These are phyloP conservation scores for Pheosia tremula DNA, from an alignment of 2,888 invertebrate species.

Conservation along the genomic window DNA sequence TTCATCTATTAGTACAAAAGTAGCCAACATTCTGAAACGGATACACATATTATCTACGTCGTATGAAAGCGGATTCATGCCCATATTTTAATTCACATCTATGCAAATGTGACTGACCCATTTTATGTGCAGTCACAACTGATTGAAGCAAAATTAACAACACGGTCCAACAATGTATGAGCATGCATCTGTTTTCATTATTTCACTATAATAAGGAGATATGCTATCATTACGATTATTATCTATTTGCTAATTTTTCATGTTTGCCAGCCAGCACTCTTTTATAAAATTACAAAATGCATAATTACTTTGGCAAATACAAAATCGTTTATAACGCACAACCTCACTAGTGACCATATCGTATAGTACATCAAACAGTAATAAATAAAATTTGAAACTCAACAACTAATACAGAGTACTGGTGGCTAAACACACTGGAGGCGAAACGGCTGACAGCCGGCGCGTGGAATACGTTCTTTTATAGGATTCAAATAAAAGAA, in stretches of 20 bases:
- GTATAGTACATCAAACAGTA: constrained; percentile 44
- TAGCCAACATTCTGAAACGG: constrained; percentile 73
- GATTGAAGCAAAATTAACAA: constrained; percentile 4
- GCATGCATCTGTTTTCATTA: constrained; percentile 71
- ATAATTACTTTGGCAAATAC: constrained; percentile 75
- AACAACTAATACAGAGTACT: constrained; percentile 58
- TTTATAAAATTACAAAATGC: constrained; percentile 71
- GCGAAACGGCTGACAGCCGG: constrained; percentile 45
- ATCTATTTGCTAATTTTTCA: constrained; percentile 50
- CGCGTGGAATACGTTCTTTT: constrained; percentile 66
- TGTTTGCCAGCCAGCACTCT: constrained; percentile 66
- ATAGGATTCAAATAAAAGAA: constrained; percentile 65
- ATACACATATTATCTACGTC: constrained; percentile 67
- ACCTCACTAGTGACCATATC: constrained; percentile 49
- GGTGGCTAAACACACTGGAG: constrained; percentile 54
- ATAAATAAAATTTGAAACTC: constrained; percentile 60
- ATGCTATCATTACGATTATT: constrained; percentile 56
- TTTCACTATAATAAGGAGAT: constrained; percentile 61
- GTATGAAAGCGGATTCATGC: constrained; percentile 72
- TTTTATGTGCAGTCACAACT: constrained; percentile 29
- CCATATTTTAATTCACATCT: constrained; percentile 42
- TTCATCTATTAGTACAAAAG: constrained; percentile 72
- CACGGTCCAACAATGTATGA: constrained; percentile 40
- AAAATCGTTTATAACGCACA: constrained; percentile 53
- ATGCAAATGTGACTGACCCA: constrained; percentile 27